A percentile compares a stretch with the other conserved stretches of the same genome.
phyloP scores from a whole-genome alignment of 2,888 invertebrate genomes.

The Timandra comae region DNA sequence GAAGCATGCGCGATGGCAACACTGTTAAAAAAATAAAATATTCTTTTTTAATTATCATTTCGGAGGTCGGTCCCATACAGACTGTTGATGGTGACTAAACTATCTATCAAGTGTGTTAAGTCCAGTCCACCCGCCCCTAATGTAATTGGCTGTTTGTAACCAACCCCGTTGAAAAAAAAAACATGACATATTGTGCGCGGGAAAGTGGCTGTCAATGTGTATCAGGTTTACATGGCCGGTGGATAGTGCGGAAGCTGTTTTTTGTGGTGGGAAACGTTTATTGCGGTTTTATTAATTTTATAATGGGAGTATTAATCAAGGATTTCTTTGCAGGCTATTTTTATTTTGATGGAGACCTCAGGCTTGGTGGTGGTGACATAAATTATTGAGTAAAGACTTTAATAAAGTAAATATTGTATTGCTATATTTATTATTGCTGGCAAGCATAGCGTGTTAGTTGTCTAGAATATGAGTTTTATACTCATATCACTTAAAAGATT shows the following conservation, averaged over 20 bases:
- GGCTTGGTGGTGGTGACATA: too few relatives aligned
- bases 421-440: too few relatives aligned
- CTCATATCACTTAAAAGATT: too few relatives aligned
- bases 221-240: constrained; percentile 56
- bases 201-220: constrained; percentile 65
- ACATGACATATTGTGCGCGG: constrained; percentile 73
- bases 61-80: constrained; percentile 52
- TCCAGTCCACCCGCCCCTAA: constrained; percentile 64
- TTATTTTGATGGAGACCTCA: too few relatives aligned
- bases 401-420: too few relatives aligned
- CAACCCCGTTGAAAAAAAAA: constrained; percentile 72
- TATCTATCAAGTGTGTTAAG: constrained; percentile 61
- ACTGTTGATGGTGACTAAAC: constrained; percentile 64
- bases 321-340: too few relatives aligned
- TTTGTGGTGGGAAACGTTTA: constrained; percentile 62
- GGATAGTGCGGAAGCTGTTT: constrained; percentile 39
- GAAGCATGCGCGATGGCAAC: constrained; percentile 60
- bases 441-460: too few relatives aligned
- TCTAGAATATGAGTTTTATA: too few relatives aligned
- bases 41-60: constrained; percentile 19
- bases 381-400: too few relatives aligned
- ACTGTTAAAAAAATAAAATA: constrained; percentile 29
- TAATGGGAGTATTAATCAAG: constrained; percentile 26
- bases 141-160: constrained; percentile 75
- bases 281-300: constrained; percentile 55